Percentiles rank a stretch among this genome's conserved stretches.
phyloP scores from a whole-genome alignment of 2,888 invertebrate genomes.

The Parnassius smintheus region DNA sequence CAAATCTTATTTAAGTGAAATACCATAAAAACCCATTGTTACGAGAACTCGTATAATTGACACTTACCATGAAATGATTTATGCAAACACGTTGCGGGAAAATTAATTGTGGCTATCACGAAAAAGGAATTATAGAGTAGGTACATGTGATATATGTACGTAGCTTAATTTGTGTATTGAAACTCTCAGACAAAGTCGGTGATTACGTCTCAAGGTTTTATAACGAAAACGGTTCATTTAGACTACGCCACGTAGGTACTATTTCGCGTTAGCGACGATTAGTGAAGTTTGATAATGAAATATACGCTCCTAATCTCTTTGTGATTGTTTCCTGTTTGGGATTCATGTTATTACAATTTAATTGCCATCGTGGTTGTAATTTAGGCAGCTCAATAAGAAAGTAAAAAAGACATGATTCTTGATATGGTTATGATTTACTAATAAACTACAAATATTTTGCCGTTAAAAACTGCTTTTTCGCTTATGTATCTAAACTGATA shows the following conservation, averaged over 20 bases:
- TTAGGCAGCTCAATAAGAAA: too few species aligned
- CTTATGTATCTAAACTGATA: too few species aligned
- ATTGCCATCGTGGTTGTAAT: neutral
- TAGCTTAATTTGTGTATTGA: constrained; percentile 7
- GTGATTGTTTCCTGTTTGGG: neutral
- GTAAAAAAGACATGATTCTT: too few species aligned
- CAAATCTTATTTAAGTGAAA: too few species aligned
- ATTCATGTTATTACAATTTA: neutral
- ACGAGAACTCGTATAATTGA: neutral
- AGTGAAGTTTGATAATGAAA: constrained; percentile 34
- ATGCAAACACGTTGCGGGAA: neutral
- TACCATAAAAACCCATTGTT: neutral
- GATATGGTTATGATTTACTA: too few species aligned
- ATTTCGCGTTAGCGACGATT: constrained; percentile 41
- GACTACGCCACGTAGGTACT: constrained; percentile 32
- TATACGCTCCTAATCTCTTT: constrained; percentile 8
- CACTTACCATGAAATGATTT: neutral
- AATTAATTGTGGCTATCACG: constrained; percentile 2
- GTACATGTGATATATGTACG: constrained; percentile 4
- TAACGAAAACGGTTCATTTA: constrained; percentile 50
- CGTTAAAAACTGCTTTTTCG: too few species aligned
- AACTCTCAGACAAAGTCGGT: constrained; percentile 8
- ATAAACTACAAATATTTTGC: too few species aligned
- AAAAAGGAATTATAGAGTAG: constrained; percentile 9
- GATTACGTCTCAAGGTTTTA: constrained; percentile 56